Conservation (phyloP, 2,113 vertebrate species). For the Sapajus apella region DNA sequence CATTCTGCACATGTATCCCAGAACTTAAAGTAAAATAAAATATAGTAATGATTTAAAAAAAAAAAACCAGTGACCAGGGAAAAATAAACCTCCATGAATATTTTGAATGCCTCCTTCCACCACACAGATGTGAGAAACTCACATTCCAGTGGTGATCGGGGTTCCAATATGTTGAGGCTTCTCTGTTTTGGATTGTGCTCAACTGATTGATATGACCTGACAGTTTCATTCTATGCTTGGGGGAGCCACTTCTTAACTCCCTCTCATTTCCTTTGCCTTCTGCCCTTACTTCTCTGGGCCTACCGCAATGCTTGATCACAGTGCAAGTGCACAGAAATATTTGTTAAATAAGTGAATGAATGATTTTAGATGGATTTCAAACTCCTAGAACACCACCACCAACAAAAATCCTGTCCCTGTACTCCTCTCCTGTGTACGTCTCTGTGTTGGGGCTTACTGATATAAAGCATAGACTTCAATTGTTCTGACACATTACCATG, state of each 20-base stretch:
- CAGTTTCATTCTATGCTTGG: background rate
- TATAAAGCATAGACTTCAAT: background rate
- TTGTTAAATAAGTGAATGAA: background rate
- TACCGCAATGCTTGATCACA: background rate
- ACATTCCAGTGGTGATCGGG: background rate
- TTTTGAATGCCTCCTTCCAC: too few species aligned
- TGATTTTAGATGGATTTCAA: background rate
- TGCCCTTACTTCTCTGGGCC: background rate
- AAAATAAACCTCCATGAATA: background rate
- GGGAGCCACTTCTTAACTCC: background rate
- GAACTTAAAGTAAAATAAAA: too few species aligned
- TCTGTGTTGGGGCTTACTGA: background rate
- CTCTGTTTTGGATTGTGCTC: background rate
- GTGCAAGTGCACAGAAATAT: background rate
- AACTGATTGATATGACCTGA: background rate
- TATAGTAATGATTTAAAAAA: too few species aligned
- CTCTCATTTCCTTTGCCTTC: too few species aligned
- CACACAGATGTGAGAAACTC: background rate
- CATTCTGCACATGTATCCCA: too few species aligned
- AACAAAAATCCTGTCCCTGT: too few species aligned
- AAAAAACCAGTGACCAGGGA: accelerated
- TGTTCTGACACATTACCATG: background rate
- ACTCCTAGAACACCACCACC: background rate
- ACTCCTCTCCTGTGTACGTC: accelerated
- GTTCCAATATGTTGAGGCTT: accelerated